Conservation (phyloP, 2,113 vertebrate species). For the Eulemur macaco region DNA sequence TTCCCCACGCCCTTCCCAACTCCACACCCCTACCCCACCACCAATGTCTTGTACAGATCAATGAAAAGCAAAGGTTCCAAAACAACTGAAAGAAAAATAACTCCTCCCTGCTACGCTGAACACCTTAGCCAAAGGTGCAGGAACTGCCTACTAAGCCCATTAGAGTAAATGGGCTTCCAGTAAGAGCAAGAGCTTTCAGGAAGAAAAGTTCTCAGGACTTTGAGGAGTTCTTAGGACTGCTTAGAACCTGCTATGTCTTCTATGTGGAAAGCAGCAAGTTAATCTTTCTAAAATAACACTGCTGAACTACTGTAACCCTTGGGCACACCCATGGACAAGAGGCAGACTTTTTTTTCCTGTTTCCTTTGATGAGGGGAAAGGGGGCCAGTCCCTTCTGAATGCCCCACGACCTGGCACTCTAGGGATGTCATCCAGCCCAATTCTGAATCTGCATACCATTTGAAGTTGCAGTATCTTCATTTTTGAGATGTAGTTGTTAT, state of each 20-base stretch:
- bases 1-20: neutral
- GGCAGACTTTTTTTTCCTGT: neutral
- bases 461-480: neutral
- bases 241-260: neutral
- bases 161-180: neutral
- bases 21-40: neutral
- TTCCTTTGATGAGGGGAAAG: neutral
- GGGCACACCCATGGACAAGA: neutral
- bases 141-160: neutral
- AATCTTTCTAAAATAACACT: neutral
- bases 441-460: neutral
- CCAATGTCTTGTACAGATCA: neutral
- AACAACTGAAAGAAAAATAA: conserved; percentile 10
- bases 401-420: neutral
- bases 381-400: neutral
- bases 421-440: neutral
- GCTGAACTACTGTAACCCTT: neutral
- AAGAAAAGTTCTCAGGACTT: neutral
- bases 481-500: neutral
- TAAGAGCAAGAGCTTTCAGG: neutral
- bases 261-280: neutral
- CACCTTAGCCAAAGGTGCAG: neutral
- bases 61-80: conserved; percentile 64
- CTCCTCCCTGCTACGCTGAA: neutral
- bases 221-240: neutral